Evolutionary conservation across 1,140 invertebrate species (phyloP), one percentile per base, ranked within the genome.

Genomic region (Microplitis mediator): DNA sequence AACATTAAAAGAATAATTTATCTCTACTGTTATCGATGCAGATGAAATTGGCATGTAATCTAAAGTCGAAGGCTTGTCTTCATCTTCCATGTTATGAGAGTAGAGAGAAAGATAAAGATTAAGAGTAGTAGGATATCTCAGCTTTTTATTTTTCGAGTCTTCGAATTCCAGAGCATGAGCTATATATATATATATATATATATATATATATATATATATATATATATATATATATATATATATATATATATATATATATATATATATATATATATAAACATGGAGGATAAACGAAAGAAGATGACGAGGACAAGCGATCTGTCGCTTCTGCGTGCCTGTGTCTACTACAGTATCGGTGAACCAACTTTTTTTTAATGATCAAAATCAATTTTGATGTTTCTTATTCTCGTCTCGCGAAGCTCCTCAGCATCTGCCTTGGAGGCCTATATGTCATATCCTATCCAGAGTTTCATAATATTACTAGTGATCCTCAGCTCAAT

Each of bases 241-340:
- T n/a, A n/a, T n/a, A n/a, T n/a, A n/a, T n/a, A n/a, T n/a, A n/a
- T n/a, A n/a, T n/a, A n/a, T n/a, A n/a, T n/a, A n/a, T 54, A n/a
- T 34, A 14, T 45, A 6, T 45, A 6, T 45, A 45, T 45, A 45
- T 11, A 6, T 45, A 45, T 45, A 45, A 6, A 6, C 11, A 11
- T 8, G 11, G 6, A 65, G 16, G 9, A 64, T 32, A 31, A 56
- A 64, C 61, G 31, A 54, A 50, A 73, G 66, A 69, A 32, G 60
- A 69, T 69, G 71, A 63, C n/a, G 72, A 73, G 61, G 61, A 69
- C 72, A 69, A 54, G 72, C 50, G 61, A 64, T 69, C 60, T 56
- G 72, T 69, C 72, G 72, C 34, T 69, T 69, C 61, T 65, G 34
- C 67, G 66, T 73, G 63, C 66, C 66, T 14, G 52, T 65, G 14